Conservation (phyloP, 2,888 invertebrate genomes). For the Myathropa florea region DNA sequence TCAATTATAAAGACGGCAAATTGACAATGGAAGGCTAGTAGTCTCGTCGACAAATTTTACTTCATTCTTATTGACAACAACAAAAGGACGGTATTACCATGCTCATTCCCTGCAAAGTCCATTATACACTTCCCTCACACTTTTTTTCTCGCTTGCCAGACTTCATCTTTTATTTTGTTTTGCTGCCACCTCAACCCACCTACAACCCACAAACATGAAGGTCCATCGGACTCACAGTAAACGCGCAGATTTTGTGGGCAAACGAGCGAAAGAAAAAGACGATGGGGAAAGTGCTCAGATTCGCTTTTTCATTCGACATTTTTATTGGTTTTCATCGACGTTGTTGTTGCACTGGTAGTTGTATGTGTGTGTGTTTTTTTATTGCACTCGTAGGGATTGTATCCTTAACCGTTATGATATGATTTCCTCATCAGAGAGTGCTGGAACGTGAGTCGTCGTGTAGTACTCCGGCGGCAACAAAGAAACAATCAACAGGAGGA, state of each 20-base stretch:
- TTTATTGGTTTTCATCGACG: conserved; percentile 69
- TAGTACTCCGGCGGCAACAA: conserved; percentile 65
- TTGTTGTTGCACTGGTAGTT: conserved; percentile 43
- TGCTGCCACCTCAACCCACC: conserved; percentile 2
- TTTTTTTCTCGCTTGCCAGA: neutral
- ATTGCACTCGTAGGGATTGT: conserved; percentile 67
- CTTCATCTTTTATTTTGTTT: neutral
- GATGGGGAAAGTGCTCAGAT: conserved; percentile 52
- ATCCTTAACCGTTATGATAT: conserved; percentile 71
- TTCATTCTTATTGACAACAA: conserved; percentile 30
- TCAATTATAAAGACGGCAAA: conserved; percentile 2
- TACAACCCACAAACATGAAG: neutral
- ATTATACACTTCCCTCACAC: conserved; percentile 38
- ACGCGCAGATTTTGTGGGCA: conserved; percentile 54
- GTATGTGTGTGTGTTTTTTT: conserved; percentile 41
- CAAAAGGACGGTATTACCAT: conserved; percentile 29
- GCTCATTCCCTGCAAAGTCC: conserved; percentile 20
- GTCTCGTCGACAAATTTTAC: conserved; percentile 21
- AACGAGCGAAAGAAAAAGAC: conserved; percentile 41
- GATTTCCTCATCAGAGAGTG: conserved; percentile 69
- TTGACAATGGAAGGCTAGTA: neutral
- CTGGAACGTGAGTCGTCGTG: conserved; percentile 67
- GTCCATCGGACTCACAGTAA: conserved; percentile 55
- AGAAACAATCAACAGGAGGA: conserved; percentile 71
- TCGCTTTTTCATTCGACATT: conserved; percentile 65